A percentile compares a stretch with the other conserved stretches of the same genome.
These are phyloP conservation scores for Drosophila monieri DNA, from an alignment of 2,888 invertebrate species.

Conservation along the genomic window DNA sequence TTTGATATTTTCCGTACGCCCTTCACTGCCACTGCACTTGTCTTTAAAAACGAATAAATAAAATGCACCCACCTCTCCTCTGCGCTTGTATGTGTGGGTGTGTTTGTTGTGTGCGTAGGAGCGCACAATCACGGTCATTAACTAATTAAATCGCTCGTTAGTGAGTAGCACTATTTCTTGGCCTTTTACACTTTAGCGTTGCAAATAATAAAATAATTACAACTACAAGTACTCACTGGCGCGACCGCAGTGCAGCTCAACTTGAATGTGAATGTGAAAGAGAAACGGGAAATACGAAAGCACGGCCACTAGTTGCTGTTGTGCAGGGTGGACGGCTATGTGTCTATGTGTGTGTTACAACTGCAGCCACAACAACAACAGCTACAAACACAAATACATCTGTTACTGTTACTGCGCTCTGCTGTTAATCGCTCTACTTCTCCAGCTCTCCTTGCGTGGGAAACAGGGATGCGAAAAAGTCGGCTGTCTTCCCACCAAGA, in stretches of 20 bases:
- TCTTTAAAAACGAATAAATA: not conserved
- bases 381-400: slow-evolving; percentile 31
- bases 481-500: slow-evolving; percentile 13
- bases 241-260: slow-evolving; percentile 36
- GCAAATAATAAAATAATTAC: slow-evolving; percentile 1
- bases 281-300: slow-evolving; percentile 62
- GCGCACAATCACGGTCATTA: slow-evolving; percentile 28
- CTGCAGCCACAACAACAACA: slow-evolving; percentile 46
- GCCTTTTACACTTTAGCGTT: not conserved
- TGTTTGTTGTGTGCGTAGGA: slow-evolving; percentile 5
- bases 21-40: slow-evolving; percentile 38
- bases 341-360: slow-evolving; percentile 40
- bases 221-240: slow-evolving; percentile 32
- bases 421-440: slow-evolving; percentile 20
- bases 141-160: slow-evolving; percentile 19
- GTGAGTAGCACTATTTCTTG: slow-evolving; percentile 23
- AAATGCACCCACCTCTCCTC: slow-evolving; percentile 11
- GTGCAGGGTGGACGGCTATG: slow-evolving; percentile 48
- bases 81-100: too few species aligned
- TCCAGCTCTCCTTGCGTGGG: slow-evolving; percentile 24
- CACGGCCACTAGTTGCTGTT: slow-evolving; percentile 73
- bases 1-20: slow-evolving; percentile 62
- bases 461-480: slow-evolving; percentile 30
- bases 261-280: slow-evolving; percentile 30
- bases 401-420: slow-evolving; percentile 30